Evolutionary conservation across 1,140 invertebrate genomes (phyloP).

Genomic region (Riptortus pedestris): DNA sequence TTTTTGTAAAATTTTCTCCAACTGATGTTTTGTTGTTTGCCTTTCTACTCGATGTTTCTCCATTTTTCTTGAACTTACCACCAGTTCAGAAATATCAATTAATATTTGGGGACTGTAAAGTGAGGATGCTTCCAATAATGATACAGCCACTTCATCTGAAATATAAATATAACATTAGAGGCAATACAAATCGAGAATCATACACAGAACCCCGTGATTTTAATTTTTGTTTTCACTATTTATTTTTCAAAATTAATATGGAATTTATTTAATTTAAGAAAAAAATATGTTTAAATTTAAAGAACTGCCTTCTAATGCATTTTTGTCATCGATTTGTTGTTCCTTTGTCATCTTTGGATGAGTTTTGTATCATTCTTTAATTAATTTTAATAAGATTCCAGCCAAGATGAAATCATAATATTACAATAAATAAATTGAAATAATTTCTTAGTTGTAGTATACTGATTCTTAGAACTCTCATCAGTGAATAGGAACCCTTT

Average conservation of each 20-base stretch:
- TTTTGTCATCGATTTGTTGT: background rate
- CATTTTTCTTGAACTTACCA: background rate
- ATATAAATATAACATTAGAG: background rate
- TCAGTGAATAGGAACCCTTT: too few relatives aligned
- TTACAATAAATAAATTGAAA: too few relatives aligned
- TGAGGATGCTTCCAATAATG: background rate
- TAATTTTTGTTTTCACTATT: too few relatives aligned
- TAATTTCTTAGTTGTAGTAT: too few relatives aligned
- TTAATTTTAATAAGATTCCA: too few relatives aligned
- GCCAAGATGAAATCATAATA: too few relatives aligned
- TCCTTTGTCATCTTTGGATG: background rate
- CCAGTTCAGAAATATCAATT: background rate
- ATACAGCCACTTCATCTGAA: background rate
- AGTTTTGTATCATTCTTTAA: too few relatives aligned
- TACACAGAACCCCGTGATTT: too few relatives aligned
- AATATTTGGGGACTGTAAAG: constrained; percentile 2
- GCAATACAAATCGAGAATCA: background rate
- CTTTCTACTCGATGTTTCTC: background rate
- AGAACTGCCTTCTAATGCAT: background rate
- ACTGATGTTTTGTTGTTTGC: background rate
- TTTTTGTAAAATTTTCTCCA: background rate
- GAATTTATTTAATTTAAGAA: background rate
- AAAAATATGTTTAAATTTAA: background rate
- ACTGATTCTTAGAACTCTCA: too few relatives aligned
- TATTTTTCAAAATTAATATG: background rate